These are phyloP conservation scores for Scaptomyza caliginosa DNA, from an alignment of 2,888 invertebrate genomes.

Conservation along the genomic window DNA sequence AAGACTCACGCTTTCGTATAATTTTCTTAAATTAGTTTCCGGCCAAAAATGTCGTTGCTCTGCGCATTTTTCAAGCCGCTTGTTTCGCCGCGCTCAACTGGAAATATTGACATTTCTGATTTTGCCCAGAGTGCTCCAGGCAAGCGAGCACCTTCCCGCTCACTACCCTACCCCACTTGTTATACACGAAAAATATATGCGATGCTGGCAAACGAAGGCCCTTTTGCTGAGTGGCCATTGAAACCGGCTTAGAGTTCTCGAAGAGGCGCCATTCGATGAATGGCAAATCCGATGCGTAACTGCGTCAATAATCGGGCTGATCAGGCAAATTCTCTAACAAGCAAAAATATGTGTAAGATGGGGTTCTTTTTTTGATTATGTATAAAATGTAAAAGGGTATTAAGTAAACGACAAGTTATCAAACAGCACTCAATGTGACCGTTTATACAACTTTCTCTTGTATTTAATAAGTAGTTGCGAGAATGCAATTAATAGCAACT, in stretches of 20 bases:
- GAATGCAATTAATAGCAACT: neutral
- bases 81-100: conserved; percentile 68
- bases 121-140: conserved; percentile 44
- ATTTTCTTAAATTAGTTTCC: conserved; percentile 76
- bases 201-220: conserved; percentile 43
- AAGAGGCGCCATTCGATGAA: conserved; percentile 41
- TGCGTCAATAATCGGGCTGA: conserved; percentile 48
- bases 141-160: conserved; percentile 12
- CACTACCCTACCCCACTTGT: conserved; percentile 24
- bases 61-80: conserved; percentile 58
- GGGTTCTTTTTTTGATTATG: no score
- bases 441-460: neutral
- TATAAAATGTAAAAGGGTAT: neutral
- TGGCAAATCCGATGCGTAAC: conserved; percentile 30
- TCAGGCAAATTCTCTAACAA: conserved; percentile 17
- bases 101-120: conserved; percentile 72
- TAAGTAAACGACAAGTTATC: neutral
- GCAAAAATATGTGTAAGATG: neutral
- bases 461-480: neutral
- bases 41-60: conserved; percentile 54
- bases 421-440: neutral
- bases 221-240: conserved; percentile 27
- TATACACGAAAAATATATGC: conserved; percentile 40
- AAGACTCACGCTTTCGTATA: conserved; percentile 42
- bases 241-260: conserved; percentile 35